Evolutionary conservation across 2,797 vertebrate genomes (phyloP).

Genomic region (Muraenolepis orangiensis): DNA sequence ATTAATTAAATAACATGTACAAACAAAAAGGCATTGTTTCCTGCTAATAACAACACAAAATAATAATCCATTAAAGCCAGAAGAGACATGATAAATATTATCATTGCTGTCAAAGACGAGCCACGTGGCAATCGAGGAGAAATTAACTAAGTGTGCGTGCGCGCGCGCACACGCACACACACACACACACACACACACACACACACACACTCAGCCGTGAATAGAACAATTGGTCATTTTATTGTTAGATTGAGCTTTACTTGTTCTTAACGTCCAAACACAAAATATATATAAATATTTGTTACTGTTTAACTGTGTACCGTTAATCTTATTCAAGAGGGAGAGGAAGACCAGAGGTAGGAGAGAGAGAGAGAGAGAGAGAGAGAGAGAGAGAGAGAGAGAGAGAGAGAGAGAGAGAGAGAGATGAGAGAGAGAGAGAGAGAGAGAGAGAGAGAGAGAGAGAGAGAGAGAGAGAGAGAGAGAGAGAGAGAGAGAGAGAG

Average conservation of each 20-base stretch:
- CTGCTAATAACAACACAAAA: background rate
- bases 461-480: background rate
- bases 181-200: too few species aligned
- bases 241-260: background rate
- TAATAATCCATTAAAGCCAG: background rate
- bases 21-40: background rate
- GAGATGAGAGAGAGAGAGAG: background rate
- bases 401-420: background rate
- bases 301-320: too few species aligned
- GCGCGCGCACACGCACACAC: too few species aligned
- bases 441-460: background rate
- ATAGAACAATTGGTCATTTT: background rate
- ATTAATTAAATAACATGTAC: background rate
- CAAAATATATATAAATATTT: background rate
- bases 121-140: background rate
- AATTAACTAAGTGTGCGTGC: background rate
- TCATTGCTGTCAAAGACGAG: background rate
- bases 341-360: background rate
- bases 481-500: background rate
- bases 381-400: constrained; percentile 6
- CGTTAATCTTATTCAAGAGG: background rate
- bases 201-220: background rate
- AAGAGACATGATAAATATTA: background rate
- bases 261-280: background rate
- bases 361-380: background rate